These are phyloP conservation scores for Tachysurus fulvidraco DNA, from an alignment of 2,113 vertebrate genomes.

Conservation along the genomic window DNA sequence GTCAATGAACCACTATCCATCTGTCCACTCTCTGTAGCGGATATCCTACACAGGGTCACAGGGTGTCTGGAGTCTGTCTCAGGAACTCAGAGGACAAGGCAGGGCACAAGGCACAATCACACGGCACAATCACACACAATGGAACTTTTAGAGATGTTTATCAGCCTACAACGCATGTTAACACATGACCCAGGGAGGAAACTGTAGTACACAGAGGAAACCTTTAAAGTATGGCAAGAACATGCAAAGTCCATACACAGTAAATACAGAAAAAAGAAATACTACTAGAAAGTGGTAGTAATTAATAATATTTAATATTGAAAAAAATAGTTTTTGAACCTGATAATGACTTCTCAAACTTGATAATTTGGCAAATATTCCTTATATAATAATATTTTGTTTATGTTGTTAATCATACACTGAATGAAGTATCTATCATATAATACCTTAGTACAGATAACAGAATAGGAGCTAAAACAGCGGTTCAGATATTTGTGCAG, in stretches of 20 bases:
- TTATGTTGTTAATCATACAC: not conserved
- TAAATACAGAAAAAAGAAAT: not conserved
- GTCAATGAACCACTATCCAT: not conserved
- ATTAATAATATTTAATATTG: not conserved
- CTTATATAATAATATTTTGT: not conserved
- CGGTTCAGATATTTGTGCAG: not conserved
- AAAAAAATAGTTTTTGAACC: not conserved
- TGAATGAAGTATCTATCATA: not conserved
- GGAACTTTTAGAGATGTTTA: too few relatives aligned
- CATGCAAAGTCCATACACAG: too few relatives aligned
- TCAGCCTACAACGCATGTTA: too few relatives aligned
- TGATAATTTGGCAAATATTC: not conserved
- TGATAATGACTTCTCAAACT: not conserved
- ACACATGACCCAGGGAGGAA: too few relatives aligned
- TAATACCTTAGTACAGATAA: not conserved
- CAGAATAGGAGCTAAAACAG: not conserved
- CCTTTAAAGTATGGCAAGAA: too few relatives aligned
- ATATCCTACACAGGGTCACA: too few relatives aligned
- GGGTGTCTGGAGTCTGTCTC: too few relatives aligned
- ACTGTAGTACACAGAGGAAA: too few relatives aligned
- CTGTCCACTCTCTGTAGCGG: too few relatives aligned
- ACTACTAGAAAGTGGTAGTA: not conserved
- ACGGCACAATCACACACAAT: too few relatives aligned
- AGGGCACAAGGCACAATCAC: too few relatives aligned
- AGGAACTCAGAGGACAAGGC: too few relatives aligned